Evolutionary conservation across 2,113 vertebrate genomes (phyloP), one percentile per base, ranked within the genome.

Genomic region (Struthio camelus): DNA sequence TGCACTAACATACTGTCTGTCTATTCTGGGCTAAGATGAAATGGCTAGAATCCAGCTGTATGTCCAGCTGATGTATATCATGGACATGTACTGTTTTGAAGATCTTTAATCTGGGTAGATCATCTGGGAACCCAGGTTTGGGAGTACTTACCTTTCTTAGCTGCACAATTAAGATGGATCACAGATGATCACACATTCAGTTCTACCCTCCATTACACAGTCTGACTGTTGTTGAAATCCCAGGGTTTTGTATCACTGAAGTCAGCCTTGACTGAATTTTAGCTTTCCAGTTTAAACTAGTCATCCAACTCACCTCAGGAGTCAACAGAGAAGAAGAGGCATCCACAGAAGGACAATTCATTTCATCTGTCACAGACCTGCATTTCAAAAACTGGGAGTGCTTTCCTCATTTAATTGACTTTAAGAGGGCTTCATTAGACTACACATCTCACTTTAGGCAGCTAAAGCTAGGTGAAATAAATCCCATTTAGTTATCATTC

Each of bases 21-120:
- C 20, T 73, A 27, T 22, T 19, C 7, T 53, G 8, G 10, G 5
- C 8, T 50, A 69, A 53, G 36, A 27, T 9, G 23, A 28, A 16
- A 38, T 27, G 20, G 1, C 34, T 23, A 36, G 48, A 73, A 42
- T 73, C 30, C 28, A 61, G 5, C 28, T 44, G 7, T 46, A 4
- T 38, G n/a, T n/a, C n/a, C n/a, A n/a, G n/a, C n/a, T n/a, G 18
- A 13, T 66, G 27, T 24, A 4, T 22, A 38, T 25, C 10, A n/a
- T 11, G 13, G 22, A 44, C 0, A 0, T 73, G 25, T 53, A 23
- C 14, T 14, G 0, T 66, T 93, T 62, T 66, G 40, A 70, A 90
- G 20, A 27, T 73, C 9, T 80, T 82, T 62, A 48, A 18, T 8
- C 11, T 69, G 4, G 4, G 9, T 62, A 66, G 42, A 40, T 80